A percentile compares a stretch with the other conserved stretches of the same genome.
phyloP scores from a whole-genome alignment of 92 coral and sea anemone species.

The Plumapathes pennacea region DNA sequence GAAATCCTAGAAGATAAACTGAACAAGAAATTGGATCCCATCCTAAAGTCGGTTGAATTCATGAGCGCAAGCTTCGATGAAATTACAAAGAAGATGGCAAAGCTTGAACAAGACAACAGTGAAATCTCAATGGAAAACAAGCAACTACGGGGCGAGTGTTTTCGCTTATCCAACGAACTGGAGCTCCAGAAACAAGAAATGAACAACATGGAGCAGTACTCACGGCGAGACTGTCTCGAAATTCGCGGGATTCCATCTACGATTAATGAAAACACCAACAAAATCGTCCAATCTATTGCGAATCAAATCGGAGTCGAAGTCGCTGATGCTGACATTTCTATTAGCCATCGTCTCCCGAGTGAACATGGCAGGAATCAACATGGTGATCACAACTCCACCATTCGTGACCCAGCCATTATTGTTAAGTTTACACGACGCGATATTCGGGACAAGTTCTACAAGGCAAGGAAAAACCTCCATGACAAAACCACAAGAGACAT shows the following conservation, averaged over 20 bases:
- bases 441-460: constrained; percentile 27
- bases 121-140: too few species aligned
- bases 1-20: too few species aligned
- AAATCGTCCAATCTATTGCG: constrained; percentile 13
- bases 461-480: constrained; percentile 14
- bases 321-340: constrained; percentile 18
- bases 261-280: constrained; percentile 14
- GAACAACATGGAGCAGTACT: constrained; percentile 20
- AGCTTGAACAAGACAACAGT: too few species aligned
- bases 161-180: too few species aligned
- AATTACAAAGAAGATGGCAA: too few species aligned
- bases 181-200: too few species aligned
- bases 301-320: constrained; percentile 11
- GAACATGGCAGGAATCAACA: constrained; percentile 3
- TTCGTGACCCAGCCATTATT: constrained; percentile 13
- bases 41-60: too few species aligned
- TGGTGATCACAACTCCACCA: constrained; percentile 2
- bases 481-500: constrained; percentile 15
- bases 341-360: constrained; percentile 38
- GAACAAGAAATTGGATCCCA: too few species aligned
- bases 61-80: too few species aligned
- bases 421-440: constrained; percentile 38
- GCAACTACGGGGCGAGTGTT: too few species aligned
- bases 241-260: constrained; percentile 11
- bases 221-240: constrained; percentile 28